Conservation (phyloP, 2,888 invertebrate species). For the Psylliodes chrysocephalus region DNA sequence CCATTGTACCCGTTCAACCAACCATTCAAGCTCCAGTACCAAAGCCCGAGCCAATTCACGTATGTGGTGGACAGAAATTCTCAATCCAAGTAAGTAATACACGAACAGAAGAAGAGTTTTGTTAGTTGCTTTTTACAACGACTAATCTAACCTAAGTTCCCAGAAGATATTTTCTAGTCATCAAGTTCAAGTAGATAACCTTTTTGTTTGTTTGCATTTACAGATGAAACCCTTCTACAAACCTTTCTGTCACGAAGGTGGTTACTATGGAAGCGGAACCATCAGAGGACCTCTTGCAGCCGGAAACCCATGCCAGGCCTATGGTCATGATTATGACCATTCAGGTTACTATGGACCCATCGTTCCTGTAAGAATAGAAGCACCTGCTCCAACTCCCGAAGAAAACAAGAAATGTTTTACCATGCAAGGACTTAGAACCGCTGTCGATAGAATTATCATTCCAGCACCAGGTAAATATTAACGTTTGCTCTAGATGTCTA, state of each 20-base stretch:
- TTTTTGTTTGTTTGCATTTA: background rate
- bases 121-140: too few relatives aligned
- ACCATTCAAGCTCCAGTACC: slow-evolving; percentile 36
- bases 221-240: slow-evolving; percentile 30
- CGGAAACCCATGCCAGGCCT: background rate
- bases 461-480: slow-evolving; percentile 37
- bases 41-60: background rate
- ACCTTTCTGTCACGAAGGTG: background rate
- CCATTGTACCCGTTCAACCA: slow-evolving; percentile 22
- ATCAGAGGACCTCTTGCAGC: slow-evolving; percentile 7
- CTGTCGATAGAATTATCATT: slow-evolving; percentile 56
- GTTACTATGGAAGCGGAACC: background rate
- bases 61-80: too few relatives aligned
- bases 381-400: slow-evolving; percentile 42
- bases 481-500: too few relatives aligned
- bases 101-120: too few relatives aligned
- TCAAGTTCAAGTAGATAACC: background rate
- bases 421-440: slow-evolving; percentile 49
- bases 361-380: slow-evolving; percentile 48
- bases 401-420: background rate
- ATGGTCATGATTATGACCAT: background rate
- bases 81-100: slow-evolving; percentile 14
- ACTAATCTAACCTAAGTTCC: too few relatives aligned
- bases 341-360: slow-evolving; percentile 5
- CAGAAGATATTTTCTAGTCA: background rate